phyloP scores from a whole-genome alignment of 2,888 invertebrate genomes.

The Chrysodeixis includens region DNA sequence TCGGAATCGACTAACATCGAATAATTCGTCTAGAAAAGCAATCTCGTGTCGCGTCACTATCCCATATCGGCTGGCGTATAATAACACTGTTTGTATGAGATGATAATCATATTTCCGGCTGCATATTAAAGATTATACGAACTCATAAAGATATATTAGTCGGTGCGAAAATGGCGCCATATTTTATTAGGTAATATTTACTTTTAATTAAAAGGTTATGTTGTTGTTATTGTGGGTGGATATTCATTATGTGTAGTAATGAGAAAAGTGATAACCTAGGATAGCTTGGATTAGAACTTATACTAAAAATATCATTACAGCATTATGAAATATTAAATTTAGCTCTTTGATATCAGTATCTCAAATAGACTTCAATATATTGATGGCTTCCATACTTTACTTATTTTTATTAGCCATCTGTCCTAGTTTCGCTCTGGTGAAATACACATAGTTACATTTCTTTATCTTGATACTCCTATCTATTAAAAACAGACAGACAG shows the following conservation, averaged over 20 bases:
- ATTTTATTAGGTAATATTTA: constrained; percentile 83
- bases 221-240: constrained; percentile 56
- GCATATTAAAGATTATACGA: constrained; percentile 82
- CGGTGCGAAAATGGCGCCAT: constrained; percentile 65
- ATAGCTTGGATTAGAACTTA: constrained; percentile 14
- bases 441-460: too few relatives aligned
- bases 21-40: constrained; percentile 59
- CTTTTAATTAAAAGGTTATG: constrained; percentile 76
- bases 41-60: constrained; percentile 76
- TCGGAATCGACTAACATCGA: constrained; percentile 39
- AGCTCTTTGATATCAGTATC: too few relatives aligned
- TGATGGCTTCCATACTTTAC: too few relatives aligned
- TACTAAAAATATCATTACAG: constrained; percentile 15
- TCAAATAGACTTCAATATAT: too few relatives aligned
- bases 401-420: too few relatives aligned
- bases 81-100: constrained; percentile 76
- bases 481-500: too few relatives aligned
- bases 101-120: constrained; percentile 81
- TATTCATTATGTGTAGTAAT: constrained; percentile 63
- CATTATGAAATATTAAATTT: too few relatives aligned
- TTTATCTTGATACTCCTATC: too few relatives aligned
- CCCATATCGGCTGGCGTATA: constrained; percentile 67
- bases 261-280: constrained; percentile 21
- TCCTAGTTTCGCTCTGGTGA: too few relatives aligned
- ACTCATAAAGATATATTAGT: constrained; percentile 82